Evolutionary conservation across 2,888 invertebrate species (phyloP).

Genomic region (Aricia artaxerxes): DNA sequence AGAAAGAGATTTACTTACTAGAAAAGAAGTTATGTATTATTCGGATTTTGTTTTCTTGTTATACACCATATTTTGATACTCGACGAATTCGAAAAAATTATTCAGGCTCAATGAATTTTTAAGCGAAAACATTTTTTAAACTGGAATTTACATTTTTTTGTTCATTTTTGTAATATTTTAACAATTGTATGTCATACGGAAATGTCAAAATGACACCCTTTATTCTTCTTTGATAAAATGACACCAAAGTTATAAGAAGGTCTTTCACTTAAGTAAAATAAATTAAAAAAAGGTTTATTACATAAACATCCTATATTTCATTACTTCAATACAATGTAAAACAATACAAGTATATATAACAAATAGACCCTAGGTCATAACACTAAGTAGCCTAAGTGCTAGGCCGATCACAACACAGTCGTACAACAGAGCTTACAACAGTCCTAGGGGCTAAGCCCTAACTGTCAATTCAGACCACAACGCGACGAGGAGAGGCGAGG

Average conservation of each 20-base stretch:
- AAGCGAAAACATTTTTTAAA: slow-evolving; percentile 54
- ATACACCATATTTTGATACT: slow-evolving; percentile 48
- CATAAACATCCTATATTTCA: background rate
- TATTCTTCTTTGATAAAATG: background rate
- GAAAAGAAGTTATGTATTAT: background rate
- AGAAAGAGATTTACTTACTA: background rate
- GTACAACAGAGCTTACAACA: slow-evolving; percentile 6
- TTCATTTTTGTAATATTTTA: background rate
- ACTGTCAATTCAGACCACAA: too few species aligned
- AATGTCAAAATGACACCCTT: background rate
- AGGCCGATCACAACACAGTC: background rate
- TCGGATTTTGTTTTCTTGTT: slow-evolving; percentile 40
- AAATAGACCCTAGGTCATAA: slow-evolving; percentile 1
- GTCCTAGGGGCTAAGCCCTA: background rate
- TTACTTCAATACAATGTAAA: background rate
- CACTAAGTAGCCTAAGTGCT: background rate
- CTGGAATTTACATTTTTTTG: slow-evolving; percentile 1
- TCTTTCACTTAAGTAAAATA: background rate
- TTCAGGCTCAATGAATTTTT: slow-evolving; percentile 54
- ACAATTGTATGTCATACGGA: background rate
- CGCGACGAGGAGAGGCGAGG: too few species aligned
- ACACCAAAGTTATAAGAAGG: background rate
- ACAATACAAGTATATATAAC: slow-evolving; percentile 20
- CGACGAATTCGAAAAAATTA: slow-evolving; percentile 61
- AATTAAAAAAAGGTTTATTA: background rate